Base-by-base conservation (phyloP, 2,888 invertebrate species). In the Acheta domesticus region DNA sequence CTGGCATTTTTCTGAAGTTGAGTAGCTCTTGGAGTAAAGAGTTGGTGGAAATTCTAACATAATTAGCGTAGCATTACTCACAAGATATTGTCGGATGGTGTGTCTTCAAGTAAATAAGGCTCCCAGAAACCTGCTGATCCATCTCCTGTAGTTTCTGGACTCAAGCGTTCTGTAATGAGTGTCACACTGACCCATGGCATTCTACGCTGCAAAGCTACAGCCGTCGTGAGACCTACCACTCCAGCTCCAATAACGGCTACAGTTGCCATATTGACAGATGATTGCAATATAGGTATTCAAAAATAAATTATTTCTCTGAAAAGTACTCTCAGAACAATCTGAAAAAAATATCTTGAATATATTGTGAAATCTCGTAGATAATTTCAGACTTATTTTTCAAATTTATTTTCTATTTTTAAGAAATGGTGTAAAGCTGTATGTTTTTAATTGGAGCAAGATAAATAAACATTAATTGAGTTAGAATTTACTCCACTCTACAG, bases 61-160 rank as follows among this genome's bases (percentile, higher is more conserved):
- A 8, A 36, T 36, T 36, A 36, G 21, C 0, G 23, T 75, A 23
- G 16, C 36, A 23, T 75, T 8, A 80, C 88, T 87, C 85, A 92
- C 91, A 86, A 82, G 21, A 93, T 86, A 81, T 90, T 87, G 0
- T 87, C 83, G 2, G 85, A 83, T 0, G 91, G 87, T 0, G 92
- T 93, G 20, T 88, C 87, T 0, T 90, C 90, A 75, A 91, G 88
- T 12, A 92, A 85, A 84, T 90, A 93, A 0, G 94, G 94, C 14
- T 89, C 88, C 93, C 94, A 94, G 11, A 94, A 86, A 0, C 94
- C 95, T 0, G 94, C 95, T 2, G 93, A 92, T 0, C 93, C 92
- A 85, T 94, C 94, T 0, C 93, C 92, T 0, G 94, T 94, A 0
- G 94, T 94, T 80, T 92, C 86, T 0, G 94, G 94, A 20, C 92